These are phyloP conservation scores for Myocastor coypus DNA, from an alignment of 2,113 vertebrate genomes.

Conservation along the genomic window DNA sequence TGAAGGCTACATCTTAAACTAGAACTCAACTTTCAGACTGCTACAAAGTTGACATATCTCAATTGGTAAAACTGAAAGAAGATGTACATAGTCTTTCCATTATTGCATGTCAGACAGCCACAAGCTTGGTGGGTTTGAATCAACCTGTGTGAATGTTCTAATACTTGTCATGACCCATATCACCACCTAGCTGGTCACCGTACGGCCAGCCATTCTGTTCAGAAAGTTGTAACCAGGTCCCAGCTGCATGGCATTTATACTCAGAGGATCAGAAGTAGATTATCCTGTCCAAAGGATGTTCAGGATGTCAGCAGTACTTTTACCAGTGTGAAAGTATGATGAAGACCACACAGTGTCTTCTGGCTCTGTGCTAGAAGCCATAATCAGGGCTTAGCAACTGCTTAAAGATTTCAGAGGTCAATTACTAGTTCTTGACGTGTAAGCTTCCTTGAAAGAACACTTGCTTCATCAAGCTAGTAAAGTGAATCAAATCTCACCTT, in stretches of 20 bases:
- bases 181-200: not conserved
- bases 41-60: not conserved
- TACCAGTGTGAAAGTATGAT: not conserved
- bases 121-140: not conserved
- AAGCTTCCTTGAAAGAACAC: not conserved
- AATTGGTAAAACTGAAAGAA: not conserved
- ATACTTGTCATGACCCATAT: not conserved
- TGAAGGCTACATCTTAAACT: not conserved
- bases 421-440: not conserved
- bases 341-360: rapidly evolving
- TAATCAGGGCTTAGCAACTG: rapidly evolving
- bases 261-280: not conserved
- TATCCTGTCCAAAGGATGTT: not conserved
- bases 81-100: not conserved
- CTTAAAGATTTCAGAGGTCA: not conserved
- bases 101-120: not conserved
- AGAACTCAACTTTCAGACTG: not conserved
- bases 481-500: not conserved
- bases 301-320: not conserved
- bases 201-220: not conserved
- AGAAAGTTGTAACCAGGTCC: not conserved
- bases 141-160: not conserved
- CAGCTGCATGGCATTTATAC: not conserved
- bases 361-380: not conserved
- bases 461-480: not conserved